Conservation (phyloP, 2,888 invertebrate species). For the Bugulina stolonifera region DNA sequence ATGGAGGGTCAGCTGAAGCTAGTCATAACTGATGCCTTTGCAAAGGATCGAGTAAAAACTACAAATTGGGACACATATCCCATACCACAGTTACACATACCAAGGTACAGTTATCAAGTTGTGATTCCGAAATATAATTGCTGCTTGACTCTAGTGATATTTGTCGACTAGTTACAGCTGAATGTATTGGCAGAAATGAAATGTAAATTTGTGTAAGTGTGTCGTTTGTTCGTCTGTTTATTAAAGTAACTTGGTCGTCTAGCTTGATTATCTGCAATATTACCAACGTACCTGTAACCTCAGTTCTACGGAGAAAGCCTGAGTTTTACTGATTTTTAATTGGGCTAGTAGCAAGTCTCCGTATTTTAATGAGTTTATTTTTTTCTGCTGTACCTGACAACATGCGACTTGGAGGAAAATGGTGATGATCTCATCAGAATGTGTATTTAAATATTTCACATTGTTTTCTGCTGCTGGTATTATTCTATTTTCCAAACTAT, state of each 20-base stretch:
- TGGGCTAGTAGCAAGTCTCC: background rate
- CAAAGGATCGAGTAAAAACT: conserved; percentile 76
- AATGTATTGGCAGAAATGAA: too few relatives aligned
- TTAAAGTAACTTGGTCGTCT: too few relatives aligned
- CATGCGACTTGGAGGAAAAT: background rate
- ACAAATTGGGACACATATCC: conserved; percentile 94
- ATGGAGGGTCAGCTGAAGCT: conserved; percentile 90
- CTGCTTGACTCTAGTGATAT: background rate
- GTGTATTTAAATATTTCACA: background rate
- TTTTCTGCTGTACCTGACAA: background rate
- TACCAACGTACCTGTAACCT: background rate
- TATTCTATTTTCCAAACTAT: too few relatives aligned
- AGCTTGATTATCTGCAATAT: too few relatives aligned
- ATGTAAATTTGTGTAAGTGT: too few relatives aligned
- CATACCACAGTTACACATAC: conserved; percentile 60
- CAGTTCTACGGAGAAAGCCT: background rate
- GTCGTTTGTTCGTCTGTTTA: too few relatives aligned
- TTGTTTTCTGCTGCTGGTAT: too few relatives aligned
- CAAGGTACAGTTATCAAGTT: background rate
- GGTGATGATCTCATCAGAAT: background rate
- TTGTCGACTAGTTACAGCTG: background rate
- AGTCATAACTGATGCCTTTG: conserved; percentile 83
- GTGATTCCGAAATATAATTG: background rate
- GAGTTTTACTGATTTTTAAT: background rate
- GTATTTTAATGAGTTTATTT: background rate